Conservation (phyloP, 2,888 invertebrate genomes). For the Mimachlamys varia region DNA sequence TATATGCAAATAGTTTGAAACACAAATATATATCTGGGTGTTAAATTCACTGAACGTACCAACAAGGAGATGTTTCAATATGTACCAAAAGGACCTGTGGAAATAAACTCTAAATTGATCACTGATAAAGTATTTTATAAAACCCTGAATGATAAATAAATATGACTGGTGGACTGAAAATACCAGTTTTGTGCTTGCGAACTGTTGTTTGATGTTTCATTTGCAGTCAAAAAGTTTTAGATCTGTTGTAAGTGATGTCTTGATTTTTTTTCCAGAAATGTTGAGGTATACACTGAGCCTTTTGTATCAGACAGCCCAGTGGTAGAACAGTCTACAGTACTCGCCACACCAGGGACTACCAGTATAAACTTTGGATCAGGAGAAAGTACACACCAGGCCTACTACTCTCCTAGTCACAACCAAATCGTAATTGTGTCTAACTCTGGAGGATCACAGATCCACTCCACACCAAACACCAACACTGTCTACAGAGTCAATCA, state of each 20-base stretch:
- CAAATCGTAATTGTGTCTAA: not conserved
- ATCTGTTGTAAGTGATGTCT: not conserved
- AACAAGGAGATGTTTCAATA: too few relatives aligned
- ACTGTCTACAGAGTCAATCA: not conserved
- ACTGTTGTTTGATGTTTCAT: too few relatives aligned
- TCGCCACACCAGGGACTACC: not conserved
- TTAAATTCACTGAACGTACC: too few relatives aligned
- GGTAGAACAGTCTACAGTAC: not conserved
- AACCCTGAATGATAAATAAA: too few relatives aligned
- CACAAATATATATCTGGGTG: too few relatives aligned
- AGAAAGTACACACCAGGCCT: not conserved
- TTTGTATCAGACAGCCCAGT: not conserved
- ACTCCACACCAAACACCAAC: not conserved
- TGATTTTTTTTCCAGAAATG: not conserved
- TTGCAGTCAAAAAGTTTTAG: too few relatives aligned
- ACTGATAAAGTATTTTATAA: too few relatives aligned
- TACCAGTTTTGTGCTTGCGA: too few relatives aligned
- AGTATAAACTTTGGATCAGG: not conserved
- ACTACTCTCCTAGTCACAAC: not conserved
- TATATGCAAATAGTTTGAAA: too few relatives aligned
- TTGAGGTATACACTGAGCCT: not conserved
- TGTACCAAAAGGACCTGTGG: too few relatives aligned
- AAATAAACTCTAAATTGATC: too few relatives aligned
- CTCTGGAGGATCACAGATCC: not conserved
- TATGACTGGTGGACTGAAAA: too few relatives aligned